Percentiles rank a stretch among this genome's conserved stretches.
These are phyloP conservation scores for Melanchra persicariae DNA, from an alignment of 2,888 invertebrate species.

Conservation along the genomic window DNA sequence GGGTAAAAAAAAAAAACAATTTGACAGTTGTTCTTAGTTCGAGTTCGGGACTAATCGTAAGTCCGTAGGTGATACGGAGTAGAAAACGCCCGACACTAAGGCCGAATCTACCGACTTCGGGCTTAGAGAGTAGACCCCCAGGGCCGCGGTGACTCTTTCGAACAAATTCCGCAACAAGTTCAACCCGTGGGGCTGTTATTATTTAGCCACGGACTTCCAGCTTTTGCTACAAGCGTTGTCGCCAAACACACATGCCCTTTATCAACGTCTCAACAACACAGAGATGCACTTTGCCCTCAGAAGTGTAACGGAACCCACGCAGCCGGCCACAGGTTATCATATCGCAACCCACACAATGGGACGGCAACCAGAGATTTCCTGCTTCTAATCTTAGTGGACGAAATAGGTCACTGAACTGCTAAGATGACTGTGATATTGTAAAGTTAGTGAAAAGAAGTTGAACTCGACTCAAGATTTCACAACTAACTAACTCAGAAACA, in stretches of 20 bases:
- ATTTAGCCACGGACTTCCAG: neutral
- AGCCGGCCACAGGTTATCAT: slow-evolving; percentile 61
- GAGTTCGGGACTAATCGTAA: too few species aligned
- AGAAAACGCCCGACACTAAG: too few species aligned
- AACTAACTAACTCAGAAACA: accelerated
- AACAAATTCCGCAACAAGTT: too few species aligned
- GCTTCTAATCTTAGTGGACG: slow-evolving; percentile 53
- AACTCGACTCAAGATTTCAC: slow-evolving; percentile 5
- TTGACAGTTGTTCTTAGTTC: too few species aligned
- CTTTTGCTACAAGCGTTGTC: neutral
- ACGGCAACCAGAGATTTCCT: slow-evolving; percentile 62
- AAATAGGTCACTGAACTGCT: slow-evolving; percentile 44
- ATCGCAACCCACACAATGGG: slow-evolving; percentile 55
- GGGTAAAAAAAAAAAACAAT: too few species aligned
- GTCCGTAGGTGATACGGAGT: too few species aligned
- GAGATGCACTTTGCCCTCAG: slow-evolving; percentile 44
- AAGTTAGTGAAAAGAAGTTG: neutral
- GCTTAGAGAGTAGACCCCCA: too few species aligned
- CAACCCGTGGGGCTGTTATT: neutral
- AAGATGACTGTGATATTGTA: slow-evolving; percentile 9
- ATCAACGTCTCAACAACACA: slow-evolving; percentile 18
- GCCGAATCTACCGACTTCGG: too few species aligned
- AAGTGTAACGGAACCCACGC: slow-evolving; percentile 36
- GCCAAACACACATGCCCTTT: neutral
- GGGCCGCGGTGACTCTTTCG: too few species aligned